phyloP scores from a whole-genome alignment of 2,113 vertebrate genomes.

The Limanda limanda region DNA sequence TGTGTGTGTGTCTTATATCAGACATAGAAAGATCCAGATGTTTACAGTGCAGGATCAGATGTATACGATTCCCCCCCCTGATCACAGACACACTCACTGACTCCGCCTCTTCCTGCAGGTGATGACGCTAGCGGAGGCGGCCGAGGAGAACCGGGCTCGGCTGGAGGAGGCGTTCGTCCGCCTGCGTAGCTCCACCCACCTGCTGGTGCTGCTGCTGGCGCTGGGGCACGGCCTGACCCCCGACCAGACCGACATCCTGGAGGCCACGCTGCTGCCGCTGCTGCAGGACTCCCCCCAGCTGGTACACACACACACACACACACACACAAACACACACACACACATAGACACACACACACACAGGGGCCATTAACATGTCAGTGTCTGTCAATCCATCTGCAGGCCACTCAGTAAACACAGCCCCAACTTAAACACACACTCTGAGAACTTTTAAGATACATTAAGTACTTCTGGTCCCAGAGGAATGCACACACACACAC shows the following conservation, averaged over 20 bases:
- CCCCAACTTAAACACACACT: slow-evolving; percentile 56
- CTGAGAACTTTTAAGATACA: slow-evolving; percentile 58
- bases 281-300: slow-evolving; percentile 90
- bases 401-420: slow-evolving; percentile 51
- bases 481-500: slow-evolving; percentile 45
- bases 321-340: neutral
- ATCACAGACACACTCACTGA: neutral
- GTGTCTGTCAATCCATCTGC: slow-evolving; percentile 59
- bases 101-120: slow-evolving; percentile 80
- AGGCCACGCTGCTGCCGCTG: slow-evolving; percentile 91
- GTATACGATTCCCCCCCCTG: too few species aligned
- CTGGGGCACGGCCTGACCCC: slow-evolving; percentile 90
- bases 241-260: slow-evolving; percentile 89
- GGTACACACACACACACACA: slow-evolving; percentile 77
- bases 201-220: slow-evolving; percentile 89
- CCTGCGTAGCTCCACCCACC: slow-evolving; percentile 89
- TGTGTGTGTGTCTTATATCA: too few species aligned
- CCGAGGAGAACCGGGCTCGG: slow-evolving; percentile 86
- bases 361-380: slow-evolving; percentile 45
- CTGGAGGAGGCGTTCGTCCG: slow-evolving; percentile 87
- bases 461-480: slow-evolving; percentile 51
- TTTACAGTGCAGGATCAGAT: too few species aligned
- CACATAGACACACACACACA: slow-evolving; percentile 41
- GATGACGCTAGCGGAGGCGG: slow-evolving; percentile 91
- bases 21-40: too few species aligned